phyloP scores from a whole-genome alignment of 2,797 vertebrate species.

The Parotocinclus haroldoi region DNA sequence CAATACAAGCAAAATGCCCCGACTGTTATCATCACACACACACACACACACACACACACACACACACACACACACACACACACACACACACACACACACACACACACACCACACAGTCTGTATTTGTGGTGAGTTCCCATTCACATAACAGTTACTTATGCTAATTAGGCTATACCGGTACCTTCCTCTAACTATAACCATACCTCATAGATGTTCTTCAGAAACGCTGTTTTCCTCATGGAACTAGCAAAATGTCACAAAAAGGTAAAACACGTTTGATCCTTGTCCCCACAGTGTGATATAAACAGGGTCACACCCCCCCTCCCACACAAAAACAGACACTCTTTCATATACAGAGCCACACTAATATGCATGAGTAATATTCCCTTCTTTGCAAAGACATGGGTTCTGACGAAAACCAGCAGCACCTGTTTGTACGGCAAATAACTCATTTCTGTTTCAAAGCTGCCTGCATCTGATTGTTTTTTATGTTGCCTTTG shows the following conservation, averaged over 20 bases:
- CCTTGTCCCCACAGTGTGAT: too few relatives aligned
- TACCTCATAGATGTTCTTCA: too few relatives aligned
- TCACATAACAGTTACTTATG: too few relatives aligned
- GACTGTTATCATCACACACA: conserved; percentile 17
- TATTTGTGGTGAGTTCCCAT: too few relatives aligned
- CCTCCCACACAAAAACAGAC: neutral
- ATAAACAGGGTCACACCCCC: neutral
- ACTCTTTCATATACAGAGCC: conserved; percentile 28
- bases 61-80: too few relatives aligned
- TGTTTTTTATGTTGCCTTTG: conserved; percentile 43
- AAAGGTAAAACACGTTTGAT: too few relatives aligned
- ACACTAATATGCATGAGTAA: conserved; percentile 9
- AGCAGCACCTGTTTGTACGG: conserved; percentile 44
- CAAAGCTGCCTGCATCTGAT: conserved; percentile 44
- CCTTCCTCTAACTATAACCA: too few relatives aligned
- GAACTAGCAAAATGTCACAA: too few relatives aligned
- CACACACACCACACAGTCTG: too few relatives aligned
- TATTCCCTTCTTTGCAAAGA: conserved; percentile 21
- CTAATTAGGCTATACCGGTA: neutral
- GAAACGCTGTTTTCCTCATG: too few relatives aligned
- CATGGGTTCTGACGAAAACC: conserved; percentile 30
- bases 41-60: too few relatives aligned
- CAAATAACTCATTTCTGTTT: conserved; percentile 51
- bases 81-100: too few relatives aligned
- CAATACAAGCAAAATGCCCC: conserved; percentile 17